Percentiles rank a stretch among this genome's conserved stretches.
Conservation (phyloP, 2,113 vertebrate genomes). For the Pedetes capensis region DNA sequence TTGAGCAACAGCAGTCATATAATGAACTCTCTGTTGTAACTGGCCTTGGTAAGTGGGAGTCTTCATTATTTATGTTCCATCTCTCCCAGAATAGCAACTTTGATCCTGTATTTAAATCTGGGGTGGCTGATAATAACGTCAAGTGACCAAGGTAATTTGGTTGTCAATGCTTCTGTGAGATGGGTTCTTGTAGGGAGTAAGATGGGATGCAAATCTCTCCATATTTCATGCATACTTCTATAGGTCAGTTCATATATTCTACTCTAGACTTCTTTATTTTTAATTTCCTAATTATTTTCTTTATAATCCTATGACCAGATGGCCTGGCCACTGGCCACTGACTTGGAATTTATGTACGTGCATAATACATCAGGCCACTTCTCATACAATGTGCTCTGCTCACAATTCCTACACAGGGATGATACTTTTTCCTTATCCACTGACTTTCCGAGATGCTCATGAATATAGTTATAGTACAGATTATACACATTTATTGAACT, state of each 20-base stretch:
- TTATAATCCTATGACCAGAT: not conserved
- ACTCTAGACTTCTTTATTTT: not conserved
- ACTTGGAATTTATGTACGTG: not conserved
- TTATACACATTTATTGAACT: not conserved
- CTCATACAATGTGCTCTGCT: not conserved
- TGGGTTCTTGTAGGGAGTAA: not conserved
- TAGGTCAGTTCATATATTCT: not conserved
- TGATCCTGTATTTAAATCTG: not conserved
- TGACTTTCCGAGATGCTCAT: not conserved
- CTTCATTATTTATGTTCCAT: not conserved
- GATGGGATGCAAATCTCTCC: not conserved
- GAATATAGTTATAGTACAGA: not conserved
- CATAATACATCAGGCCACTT: not conserved
- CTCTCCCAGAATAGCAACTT: not conserved
- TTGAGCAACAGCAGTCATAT: not conserved
- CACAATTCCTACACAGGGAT: not conserved
- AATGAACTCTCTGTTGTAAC: not conserved
- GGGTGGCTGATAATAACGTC: not conserved
- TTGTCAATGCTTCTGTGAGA: not conserved
- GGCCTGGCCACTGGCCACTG: not conserved
- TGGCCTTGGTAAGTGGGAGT: not conserved
- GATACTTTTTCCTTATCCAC: not conserved
- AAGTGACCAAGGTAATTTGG: not conserved
- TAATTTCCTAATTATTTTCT: not conserved
- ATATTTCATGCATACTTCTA: not conserved